Base-by-base conservation (phyloP, 1,140 invertebrate genomes). In the Saccostrea glomerata region DNA sequence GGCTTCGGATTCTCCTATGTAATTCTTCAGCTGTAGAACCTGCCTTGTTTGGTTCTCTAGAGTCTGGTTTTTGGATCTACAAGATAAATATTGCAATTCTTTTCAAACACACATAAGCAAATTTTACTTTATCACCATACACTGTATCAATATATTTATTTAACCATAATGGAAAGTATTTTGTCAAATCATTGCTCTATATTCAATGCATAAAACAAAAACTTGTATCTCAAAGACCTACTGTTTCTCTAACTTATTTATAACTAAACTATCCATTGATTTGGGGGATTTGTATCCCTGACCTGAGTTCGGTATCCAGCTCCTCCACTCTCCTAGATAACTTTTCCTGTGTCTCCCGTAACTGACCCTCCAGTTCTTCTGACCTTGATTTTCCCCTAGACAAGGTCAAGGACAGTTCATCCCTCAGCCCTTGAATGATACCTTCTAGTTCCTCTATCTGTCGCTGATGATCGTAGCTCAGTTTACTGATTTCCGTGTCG, bases 1-100 rank as follows among this genome's bases (percentile, higher is more conserved):
- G 17, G 90, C 86, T 66, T 94, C 92, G 36, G 90, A 86, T 63
- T 93, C 90, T 25, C 92, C 92, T 56, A 94, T 92, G 83, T 94
- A 94, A 40, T 85, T 92, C 84, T 94, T 93, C 55, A 94, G 82
- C 84, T 92, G 88, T 25, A 13, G 23, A 23, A 93, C 87, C 84
- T 93, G 90, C 47, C 90, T 86, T 20, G 54, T 56, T 60, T 90
- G 90, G 70, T 90, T 92, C 30, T 90, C 89, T 25, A 91, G 17
- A 15, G 82, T 77, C 20, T 66, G 56, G 47, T 88, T 89, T 84
- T 90, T 90, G 17, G 85, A 87, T 82, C 92, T 93, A 54, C 84
- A 17, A 54, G 0, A 55, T n/a, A 12, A 12, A 83, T 54, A 23
- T 82, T 25, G 23, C 54, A 84, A 40, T 6, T 4, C 7, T 63